Evolutionary conservation across 2,113 vertebrate genomes (phyloP).

Genomic region (Aplodontia rufa): DNA sequence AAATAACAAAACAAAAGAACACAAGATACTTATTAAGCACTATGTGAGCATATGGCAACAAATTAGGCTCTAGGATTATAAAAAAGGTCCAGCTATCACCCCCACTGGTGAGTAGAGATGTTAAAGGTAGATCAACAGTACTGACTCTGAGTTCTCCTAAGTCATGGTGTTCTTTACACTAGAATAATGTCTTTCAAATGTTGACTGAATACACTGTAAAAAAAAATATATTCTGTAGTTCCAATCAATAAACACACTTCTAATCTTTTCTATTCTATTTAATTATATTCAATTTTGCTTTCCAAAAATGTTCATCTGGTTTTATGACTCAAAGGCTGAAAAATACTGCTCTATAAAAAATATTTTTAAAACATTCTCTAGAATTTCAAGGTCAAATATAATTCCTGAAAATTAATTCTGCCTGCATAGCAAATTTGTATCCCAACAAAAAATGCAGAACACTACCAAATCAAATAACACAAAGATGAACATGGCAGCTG

Average conservation of each 20-base stretch:
- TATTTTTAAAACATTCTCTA: constrained; percentile 1
- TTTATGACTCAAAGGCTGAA: constrained; percentile 16
- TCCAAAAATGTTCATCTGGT: not conserved
- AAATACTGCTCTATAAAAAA: constrained; percentile 14
- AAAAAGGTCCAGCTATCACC: not conserved
- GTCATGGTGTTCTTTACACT: not conserved
- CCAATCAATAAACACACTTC: not conserved
- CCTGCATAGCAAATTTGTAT: not conserved
- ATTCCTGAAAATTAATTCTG: constrained; percentile 39
- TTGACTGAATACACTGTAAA: not conserved
- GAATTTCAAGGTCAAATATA: constrained; percentile 30
- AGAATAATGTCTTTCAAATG: constrained; percentile 6
- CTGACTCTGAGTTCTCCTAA: not conserved
- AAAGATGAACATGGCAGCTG: not conserved
- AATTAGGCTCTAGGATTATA: not conserved
- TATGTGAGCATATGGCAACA: not conserved
- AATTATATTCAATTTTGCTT: constrained; percentile 7
- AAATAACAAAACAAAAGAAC: not conserved
- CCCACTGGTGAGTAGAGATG: not conserved
- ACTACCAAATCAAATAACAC: constrained; percentile 24
- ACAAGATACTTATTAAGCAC: not conserved
- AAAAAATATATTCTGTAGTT: constrained; percentile 18
- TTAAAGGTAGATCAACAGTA: not conserved
- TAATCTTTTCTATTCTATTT: not conserved
- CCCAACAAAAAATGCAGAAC: not conserved